Conservation (phyloP, 1,140 invertebrate genomes). For the Holcopasites calliopsidis region DNA sequence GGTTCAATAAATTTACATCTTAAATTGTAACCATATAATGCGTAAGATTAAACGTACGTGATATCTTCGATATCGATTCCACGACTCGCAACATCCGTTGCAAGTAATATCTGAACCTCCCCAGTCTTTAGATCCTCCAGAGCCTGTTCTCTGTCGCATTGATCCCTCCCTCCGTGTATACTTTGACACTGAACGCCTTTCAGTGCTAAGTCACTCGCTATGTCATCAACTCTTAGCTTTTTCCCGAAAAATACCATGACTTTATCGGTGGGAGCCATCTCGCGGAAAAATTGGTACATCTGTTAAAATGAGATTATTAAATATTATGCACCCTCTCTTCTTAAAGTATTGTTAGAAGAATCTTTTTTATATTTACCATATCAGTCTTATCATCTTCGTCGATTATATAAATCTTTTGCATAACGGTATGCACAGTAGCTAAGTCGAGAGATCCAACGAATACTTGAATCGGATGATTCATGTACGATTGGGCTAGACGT, state of each 20-base stretch:
- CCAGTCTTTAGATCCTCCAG: conserved; percentile 90
- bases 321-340: background rate
- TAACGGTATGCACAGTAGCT: conserved; percentile 90
- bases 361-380: conserved; percentile 74
- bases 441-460: conserved; percentile 93
- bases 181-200: conserved; percentile 85
- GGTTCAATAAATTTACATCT: background rate
- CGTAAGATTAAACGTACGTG: conserved; percentile 83
- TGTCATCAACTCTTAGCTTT: conserved; percentile 88
- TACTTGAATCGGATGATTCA: conserved; percentile 93
- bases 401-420: conserved; percentile 87
- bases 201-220: conserved; percentile 89
- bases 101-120: conserved; percentile 89
- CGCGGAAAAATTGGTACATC: conserved; percentile 82
- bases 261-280: conserved; percentile 88
- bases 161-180: conserved; percentile 94
- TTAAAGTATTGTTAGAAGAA: background rate
- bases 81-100: conserved; percentile 96
- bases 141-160: conserved; percentile 91
- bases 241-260: conserved; percentile 93
- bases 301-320: conserved; percentile 62
- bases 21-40: background rate
- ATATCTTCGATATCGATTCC: conserved; percentile 96
- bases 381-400: conserved; percentile 86
- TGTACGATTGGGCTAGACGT: conserved; percentile 90